Percentiles rank a stretch among this genome's conserved stretches.
These are phyloP conservation scores for Aplodontia rufa DNA, from an alignment of 2,113 vertebrate species.

Conservation along the genomic window DNA sequence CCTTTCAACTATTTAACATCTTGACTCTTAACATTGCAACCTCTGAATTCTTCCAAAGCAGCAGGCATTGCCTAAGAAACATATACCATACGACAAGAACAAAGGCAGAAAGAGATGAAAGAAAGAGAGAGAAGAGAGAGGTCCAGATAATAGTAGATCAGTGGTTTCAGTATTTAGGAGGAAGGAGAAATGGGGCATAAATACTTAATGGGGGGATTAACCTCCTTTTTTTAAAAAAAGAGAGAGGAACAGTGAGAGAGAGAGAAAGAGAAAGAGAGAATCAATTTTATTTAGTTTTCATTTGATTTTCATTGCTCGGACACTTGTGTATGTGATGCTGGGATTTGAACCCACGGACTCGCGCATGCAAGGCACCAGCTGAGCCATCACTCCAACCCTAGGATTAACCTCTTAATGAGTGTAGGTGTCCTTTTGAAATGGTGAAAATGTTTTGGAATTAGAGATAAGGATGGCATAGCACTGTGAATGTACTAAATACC, in stretches of 20 bases:
- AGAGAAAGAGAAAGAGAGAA: too few species aligned
- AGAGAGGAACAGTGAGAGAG: too few species aligned
- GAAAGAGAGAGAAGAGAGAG: background rate
- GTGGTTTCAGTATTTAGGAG: background rate
- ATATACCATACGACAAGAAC: background rate
- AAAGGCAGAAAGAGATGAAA: background rate
- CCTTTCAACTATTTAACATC: background rate
- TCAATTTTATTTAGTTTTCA: too few species aligned
- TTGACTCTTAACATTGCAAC: background rate
- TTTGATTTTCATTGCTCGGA: too few species aligned
- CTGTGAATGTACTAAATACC: background rate
- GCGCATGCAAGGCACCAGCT: too few species aligned
- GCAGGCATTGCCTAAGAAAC: background rate
- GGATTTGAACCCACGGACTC: too few species aligned
- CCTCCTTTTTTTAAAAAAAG: too few species aligned
- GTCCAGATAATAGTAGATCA: background rate
- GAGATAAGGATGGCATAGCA: background rate
- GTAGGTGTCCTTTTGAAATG: background rate
- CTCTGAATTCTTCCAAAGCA: constrained; percentile 26
- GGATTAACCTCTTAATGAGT: background rate
- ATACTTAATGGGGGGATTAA: background rate
- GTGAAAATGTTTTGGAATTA: background rate
- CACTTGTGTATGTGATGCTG: too few species aligned
- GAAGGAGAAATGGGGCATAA: background rate
- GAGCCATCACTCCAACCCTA: too few species aligned